These are phyloP conservation scores for Spinus olivaceus DNA, from an alignment of 2,797 vertebrate genomes.

Conservation along the genomic window DNA sequence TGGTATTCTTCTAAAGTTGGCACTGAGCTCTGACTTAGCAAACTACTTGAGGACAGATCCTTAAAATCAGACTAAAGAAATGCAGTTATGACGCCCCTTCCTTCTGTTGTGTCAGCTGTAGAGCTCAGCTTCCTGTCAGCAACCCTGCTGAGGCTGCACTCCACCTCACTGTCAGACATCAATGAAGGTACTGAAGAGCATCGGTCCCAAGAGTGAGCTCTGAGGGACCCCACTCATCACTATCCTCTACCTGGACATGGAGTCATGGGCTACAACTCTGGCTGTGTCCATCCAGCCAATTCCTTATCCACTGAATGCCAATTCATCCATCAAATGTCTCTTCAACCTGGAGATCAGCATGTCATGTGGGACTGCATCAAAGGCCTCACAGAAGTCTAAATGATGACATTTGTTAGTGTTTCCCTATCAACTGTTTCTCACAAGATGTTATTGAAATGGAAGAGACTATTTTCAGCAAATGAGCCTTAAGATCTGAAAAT, in stretches of 20 bases:
- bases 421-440: background rate
- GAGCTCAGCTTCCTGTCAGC: background rate
- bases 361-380: background rate
- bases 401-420: background rate
- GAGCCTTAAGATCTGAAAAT: background rate
- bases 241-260: background rate
- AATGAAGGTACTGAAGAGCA: background rate
- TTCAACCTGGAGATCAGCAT: background rate
- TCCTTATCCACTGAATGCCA: background rate
- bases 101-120: background rate
- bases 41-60: background rate
- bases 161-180: fast-evolving
- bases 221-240: background rate
- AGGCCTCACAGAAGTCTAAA: background rate
- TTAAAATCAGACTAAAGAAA: background rate
- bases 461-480: background rate
- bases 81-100: background rate
- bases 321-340: background rate
- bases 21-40: background rate
- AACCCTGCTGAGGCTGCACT: background rate
- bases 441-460: background rate
- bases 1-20: background rate
- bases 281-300: background rate
- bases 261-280: background rate
- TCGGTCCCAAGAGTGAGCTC: background rate